Percentiles rank a stretch among this genome's conserved stretches.
phyloP scores from a whole-genome alignment of 2,888 invertebrate species.

The Hypomecis punctinalis region DNA sequence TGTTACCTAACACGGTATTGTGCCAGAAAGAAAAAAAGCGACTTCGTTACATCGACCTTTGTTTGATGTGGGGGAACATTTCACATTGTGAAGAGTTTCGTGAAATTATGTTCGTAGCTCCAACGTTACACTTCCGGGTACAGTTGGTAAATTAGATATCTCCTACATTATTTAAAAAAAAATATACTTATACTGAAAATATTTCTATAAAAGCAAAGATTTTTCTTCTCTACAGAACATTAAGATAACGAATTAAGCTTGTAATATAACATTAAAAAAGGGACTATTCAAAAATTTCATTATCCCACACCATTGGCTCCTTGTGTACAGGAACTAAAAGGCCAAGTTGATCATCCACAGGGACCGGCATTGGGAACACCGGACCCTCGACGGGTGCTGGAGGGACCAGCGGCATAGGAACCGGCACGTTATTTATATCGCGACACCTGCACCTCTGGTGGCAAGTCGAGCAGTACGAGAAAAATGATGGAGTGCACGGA shows the following conservation, averaged over 20 bases:
- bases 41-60: conserved; percentile 18
- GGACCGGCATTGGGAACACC: conserved; percentile 21
- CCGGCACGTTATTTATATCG: conserved; percentile 50
- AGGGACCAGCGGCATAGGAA: conserved; percentile 49
- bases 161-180: no score
- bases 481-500: conserved; percentile 75
- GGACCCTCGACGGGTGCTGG: conserved; percentile 25
- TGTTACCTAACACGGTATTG: conserved; percentile 15
- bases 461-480: conserved; percentile 71
- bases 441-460: conserved; percentile 69
- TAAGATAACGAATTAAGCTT: no score
- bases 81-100: no score
- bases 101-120: no score
- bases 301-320: conserved; percentile 4
- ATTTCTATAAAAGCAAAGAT: no score
- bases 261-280: background rate
- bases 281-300: background rate
- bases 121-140: no score
- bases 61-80: conserved; percentile 4
- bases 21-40: conserved; percentile 6
- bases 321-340: conserved; percentile 17
- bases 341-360: conserved; percentile 6
- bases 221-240: no score
- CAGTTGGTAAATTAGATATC: no score
- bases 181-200: no score